A percentile compares a stretch with the other conserved stretches of the same genome.
phyloP scores from a whole-genome alignment of 2,888 invertebrate species.

The Heterodera filipjevi region DNA sequence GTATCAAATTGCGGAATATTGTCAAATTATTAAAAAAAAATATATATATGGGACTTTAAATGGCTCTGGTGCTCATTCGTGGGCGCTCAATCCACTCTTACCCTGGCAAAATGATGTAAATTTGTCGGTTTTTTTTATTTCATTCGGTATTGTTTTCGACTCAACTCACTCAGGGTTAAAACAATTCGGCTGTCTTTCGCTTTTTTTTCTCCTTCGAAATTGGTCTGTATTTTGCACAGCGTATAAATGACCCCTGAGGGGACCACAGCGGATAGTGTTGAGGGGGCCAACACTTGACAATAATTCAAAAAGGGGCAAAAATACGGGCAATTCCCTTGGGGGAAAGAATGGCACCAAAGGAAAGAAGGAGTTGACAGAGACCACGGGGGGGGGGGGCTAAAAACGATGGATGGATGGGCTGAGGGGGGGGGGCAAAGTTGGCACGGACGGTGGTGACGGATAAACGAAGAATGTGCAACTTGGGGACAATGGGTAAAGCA shows the following conservation, averaged over 20 bases:
- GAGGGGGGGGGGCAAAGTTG: neutral
- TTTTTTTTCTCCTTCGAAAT: neutral
- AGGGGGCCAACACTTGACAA: neutral
- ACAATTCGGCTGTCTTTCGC: neutral
- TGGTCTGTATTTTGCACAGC: neutral
- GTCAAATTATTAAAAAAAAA: too few species aligned
- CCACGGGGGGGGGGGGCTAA: neutral
- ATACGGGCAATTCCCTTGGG: constrained; percentile 15
- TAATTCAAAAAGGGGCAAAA: constrained; percentile 4
- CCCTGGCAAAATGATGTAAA: too few species aligned
- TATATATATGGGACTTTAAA: too few species aligned
- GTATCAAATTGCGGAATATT: too few species aligned
- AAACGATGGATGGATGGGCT: constrained; percentile 1
- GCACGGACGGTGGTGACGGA: neutral
- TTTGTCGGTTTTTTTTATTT: too few species aligned
- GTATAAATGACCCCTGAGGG: constrained; percentile 8
- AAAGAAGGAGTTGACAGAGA: constrained; percentile 11
- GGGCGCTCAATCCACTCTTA: too few species aligned
- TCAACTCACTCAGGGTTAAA: too few species aligned
- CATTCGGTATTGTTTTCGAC: too few species aligned
- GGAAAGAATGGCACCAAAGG: neutral
- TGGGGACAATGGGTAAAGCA: neutral
- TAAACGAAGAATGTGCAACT: neutral
- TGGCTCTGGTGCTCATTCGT: too few species aligned
- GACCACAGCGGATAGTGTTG: neutral